phyloP scores from a whole-genome alignment of 2,888 invertebrate species.

The Aricia artaxerxes region DNA sequence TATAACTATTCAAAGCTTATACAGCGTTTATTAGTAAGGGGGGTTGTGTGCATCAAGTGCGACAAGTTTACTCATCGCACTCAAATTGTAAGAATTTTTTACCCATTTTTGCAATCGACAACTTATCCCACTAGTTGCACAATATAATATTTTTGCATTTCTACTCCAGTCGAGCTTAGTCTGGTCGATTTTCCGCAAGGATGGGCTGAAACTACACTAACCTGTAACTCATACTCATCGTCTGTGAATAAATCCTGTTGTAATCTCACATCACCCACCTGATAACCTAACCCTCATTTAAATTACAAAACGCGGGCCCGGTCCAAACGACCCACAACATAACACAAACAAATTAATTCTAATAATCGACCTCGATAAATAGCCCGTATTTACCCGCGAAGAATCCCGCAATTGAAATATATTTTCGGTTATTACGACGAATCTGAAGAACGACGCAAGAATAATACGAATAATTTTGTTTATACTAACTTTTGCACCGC shows the following conservation, averaged over 20 bases:
- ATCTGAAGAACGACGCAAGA: conserved; percentile 59
- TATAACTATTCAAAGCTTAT: too few relatives aligned
- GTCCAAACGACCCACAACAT: conserved; percentile 63
- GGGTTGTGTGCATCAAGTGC: too few relatives aligned
- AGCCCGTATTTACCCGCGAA: conserved; percentile 78
- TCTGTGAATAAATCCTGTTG: conserved; percentile 7
- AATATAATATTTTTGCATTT: too few relatives aligned
- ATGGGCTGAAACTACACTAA: background rate
- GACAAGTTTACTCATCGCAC: too few relatives aligned
- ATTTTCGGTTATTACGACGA: conserved; percentile 71
- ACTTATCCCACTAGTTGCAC: too few relatives aligned
- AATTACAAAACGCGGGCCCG: conserved; percentile 73
- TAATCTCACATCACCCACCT: conserved; percentile 20
- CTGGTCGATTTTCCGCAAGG: background rate
- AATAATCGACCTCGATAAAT: conserved; percentile 79
- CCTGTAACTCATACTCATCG: background rate
- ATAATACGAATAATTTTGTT: conserved; percentile 45
- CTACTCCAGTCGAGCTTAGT: too few relatives aligned
- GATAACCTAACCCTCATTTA: conserved; percentile 66
- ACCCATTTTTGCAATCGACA: too few relatives aligned
- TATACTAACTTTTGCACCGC: conserved; percentile 32
- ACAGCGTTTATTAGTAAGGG: too few relatives aligned
- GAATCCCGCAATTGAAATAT: conserved; percentile 77
- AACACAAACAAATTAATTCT: conserved; percentile 80
- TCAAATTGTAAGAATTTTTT: too few relatives aligned